Percentiles rank a stretch among this genome's conserved stretches.
Evolutionary conservation across 2,797 vertebrate genomes (phyloP).

Genomic region (Xiphorhynchus erythropygius): DNA sequence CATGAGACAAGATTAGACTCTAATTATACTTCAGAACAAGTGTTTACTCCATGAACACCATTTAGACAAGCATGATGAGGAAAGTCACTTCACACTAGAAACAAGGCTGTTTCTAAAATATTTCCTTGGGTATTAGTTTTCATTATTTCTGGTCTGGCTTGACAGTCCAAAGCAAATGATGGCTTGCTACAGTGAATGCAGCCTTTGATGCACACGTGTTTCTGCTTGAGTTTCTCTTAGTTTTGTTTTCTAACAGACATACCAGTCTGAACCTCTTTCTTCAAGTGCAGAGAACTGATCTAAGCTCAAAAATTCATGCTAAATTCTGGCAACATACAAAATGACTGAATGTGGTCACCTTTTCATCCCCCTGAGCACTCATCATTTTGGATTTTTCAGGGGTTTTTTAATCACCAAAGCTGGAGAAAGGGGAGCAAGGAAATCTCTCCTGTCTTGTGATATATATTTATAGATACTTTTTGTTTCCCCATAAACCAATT

Average conservation of each 20-base stretch:
- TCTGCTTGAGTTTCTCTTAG: background rate
- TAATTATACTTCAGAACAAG: background rate
- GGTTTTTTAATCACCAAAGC: background rate
- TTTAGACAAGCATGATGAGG: background rate
- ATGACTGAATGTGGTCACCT: background rate
- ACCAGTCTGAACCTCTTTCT: fast-evolving
- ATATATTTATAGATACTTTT: background rate
- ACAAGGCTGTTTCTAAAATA: background rate
- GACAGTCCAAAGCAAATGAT: background rate
- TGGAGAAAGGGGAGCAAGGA: fast-evolving
- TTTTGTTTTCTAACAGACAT: background rate
- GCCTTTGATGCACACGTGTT: background rate
- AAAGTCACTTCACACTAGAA: background rate
- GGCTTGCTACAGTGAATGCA: background rate
- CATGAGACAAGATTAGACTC: background rate
- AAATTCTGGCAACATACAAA: background rate
- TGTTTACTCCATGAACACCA: background rate
- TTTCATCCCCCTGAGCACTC: background rate
- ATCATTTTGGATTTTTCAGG: background rate
- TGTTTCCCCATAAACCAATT: background rate
- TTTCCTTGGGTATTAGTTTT: background rate
- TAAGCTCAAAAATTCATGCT: background rate
- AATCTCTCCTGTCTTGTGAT: background rate
- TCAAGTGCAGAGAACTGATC: background rate
- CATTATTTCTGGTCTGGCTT: background rate